A percentile compares a stretch with the other conserved stretches of the same genome.
phyloP scores from a whole-genome alignment of 64 coral and sea anemone species.

The Pachyseris speciosa region DNA sequence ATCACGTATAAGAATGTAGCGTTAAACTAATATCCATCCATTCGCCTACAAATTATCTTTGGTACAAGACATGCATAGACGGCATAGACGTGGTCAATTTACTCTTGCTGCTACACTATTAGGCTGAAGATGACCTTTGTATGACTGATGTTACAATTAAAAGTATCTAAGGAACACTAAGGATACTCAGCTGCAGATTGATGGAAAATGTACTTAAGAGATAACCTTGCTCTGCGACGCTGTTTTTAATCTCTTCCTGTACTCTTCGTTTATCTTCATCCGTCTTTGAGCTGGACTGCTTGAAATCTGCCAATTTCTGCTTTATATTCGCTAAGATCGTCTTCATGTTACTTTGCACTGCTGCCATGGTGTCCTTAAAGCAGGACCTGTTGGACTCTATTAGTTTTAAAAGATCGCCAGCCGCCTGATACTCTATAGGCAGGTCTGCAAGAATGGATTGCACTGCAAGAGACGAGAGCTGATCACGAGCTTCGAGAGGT shows the following conservation, averaged over 20 bases:
- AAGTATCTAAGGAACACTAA: too few relatives aligned
- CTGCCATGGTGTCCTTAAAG: background rate
- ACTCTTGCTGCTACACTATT: too few relatives aligned
- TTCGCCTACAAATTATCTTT: too few relatives aligned
- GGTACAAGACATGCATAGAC: too few relatives aligned
- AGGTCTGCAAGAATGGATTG: constrained; percentile 23
- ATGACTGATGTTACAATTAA: too few relatives aligned
- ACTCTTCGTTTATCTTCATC: background rate
- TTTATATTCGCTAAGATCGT: background rate
- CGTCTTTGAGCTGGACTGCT: background rate
- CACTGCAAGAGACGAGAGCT: background rate
- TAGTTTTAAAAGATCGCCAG: background rate
- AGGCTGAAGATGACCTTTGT: too few relatives aligned
- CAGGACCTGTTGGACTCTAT: constrained; percentile 21
- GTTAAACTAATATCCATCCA: too few relatives aligned
- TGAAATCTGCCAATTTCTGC: background rate
- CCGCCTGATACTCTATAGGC: constrained; percentile 1
- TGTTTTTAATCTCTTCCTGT: constrained; percentile 6
- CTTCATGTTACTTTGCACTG: background rate
- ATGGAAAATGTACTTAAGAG: too few relatives aligned
- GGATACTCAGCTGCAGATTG: too few relatives aligned
- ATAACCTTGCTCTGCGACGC: background rate
- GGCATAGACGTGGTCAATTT: too few relatives aligned
- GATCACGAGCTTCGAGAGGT: background rate
- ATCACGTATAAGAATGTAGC: too few relatives aligned